A percentile compares a stretch with the other conserved stretches of the same genome.
phyloP scores from a whole-genome alignment of 2,113 vertebrate species.

The Nematolebias whitei region DNA sequence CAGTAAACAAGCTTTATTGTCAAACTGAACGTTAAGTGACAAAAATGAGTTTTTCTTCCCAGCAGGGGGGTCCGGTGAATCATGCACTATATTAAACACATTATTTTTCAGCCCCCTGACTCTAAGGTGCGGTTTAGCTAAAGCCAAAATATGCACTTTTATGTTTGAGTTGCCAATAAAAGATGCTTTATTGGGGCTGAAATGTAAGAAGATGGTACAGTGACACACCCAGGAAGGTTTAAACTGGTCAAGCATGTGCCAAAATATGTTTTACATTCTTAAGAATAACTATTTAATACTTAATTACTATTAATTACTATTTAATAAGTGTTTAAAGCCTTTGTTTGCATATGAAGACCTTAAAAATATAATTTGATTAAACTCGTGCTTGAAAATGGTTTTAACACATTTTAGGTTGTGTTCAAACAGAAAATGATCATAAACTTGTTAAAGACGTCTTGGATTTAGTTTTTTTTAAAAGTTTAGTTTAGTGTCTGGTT shows the following conservation, averaged over 20 bases:
- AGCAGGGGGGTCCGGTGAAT: conserved; percentile 37
- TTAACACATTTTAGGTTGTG: neutral
- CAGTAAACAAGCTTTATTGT: conserved; percentile 55
- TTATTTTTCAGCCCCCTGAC: conserved; percentile 32
- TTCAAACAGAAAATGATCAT: neutral
- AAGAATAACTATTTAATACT: too few species aligned
- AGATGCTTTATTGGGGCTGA: too few species aligned
- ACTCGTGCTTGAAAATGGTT: neutral
- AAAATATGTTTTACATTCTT: too few species aligned
- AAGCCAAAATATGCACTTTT: too few species aligned
- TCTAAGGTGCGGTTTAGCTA: conserved; percentile 18
- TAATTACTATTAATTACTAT: too few species aligned
- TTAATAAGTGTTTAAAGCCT: too few species aligned
- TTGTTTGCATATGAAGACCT: too few species aligned
- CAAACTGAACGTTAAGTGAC: conserved; percentile 53
- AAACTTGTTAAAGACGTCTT: neutral
- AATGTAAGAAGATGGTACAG: too few species aligned
- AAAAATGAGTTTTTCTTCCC: conserved; percentile 35
- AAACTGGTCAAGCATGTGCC: too few species aligned
- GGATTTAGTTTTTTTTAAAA: neutral
- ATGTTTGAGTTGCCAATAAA: neutral
- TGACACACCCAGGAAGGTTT: too few species aligned
- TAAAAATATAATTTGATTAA: neutral
- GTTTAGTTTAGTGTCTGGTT: too few species aligned
- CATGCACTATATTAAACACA: conserved; percentile 46